Conservation (phyloP, 2,113 vertebrate genomes). For the Otus sunia region DNA sequence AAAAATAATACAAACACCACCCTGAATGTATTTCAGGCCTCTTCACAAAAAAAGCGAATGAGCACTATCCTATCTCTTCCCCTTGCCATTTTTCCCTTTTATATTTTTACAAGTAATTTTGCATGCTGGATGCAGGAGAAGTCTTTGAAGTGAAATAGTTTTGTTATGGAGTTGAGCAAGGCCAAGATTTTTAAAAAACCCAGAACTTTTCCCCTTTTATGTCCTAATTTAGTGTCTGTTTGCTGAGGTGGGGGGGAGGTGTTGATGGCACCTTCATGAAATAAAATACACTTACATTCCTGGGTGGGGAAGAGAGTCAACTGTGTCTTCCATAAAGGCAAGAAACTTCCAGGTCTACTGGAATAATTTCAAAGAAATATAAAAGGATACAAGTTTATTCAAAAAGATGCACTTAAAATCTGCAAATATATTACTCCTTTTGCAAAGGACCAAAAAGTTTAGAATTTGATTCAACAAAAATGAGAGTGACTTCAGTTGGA, state of each 20-base stretch:
- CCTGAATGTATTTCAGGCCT: neutral
- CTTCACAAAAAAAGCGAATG: fast-evolving
- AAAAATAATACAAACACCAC: neutral
- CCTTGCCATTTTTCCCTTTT: neutral
- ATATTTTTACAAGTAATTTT: neutral
- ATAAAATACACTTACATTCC: neutral
- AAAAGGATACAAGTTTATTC: neutral
- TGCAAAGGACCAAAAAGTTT: neutral
- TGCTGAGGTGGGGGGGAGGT: too few species aligned
- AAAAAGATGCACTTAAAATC: neutral
- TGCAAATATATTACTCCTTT: neutral
- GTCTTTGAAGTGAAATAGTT: neutral
- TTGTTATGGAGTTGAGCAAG: neutral
- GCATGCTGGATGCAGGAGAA: neutral
- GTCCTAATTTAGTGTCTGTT: too few species aligned
- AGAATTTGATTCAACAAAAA: neutral
- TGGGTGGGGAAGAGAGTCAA: neutral
- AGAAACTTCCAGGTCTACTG: neutral
- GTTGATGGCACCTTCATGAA: neutral
- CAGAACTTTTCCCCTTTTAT: neutral
- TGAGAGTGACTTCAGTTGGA: neutral
- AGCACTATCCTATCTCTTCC: neutral
- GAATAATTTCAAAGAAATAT: neutral
- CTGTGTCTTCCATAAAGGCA: neutral
- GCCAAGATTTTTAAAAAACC: neutral